phyloP scores from a whole-genome alignment of 2,888 invertebrate genomes.

The Drosophila paramelanica region DNA sequence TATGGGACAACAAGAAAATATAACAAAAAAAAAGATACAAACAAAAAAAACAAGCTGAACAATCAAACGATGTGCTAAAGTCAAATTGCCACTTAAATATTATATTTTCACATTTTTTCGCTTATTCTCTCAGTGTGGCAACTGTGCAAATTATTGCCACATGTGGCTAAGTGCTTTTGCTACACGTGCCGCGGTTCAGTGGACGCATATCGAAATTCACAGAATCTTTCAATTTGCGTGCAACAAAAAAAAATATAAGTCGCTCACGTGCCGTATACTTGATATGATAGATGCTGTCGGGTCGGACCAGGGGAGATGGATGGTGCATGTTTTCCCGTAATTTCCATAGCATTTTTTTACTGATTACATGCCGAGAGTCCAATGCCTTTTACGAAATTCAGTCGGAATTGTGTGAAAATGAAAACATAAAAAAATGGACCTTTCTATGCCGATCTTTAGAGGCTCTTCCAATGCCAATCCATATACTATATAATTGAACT shows the following conservation, averaged over 20 bases:
- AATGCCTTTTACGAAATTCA: not conserved
- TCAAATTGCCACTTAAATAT: slow-evolving; percentile 33
- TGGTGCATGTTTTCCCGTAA: not conserved
- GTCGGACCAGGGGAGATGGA: no score
- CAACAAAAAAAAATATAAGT: slow-evolving; percentile 2
- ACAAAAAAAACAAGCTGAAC: slow-evolving; percentile 36
- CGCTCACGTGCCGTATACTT: slow-evolving; percentile 50
- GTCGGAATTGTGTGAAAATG: slow-evolving; percentile 27
- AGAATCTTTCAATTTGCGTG: slow-evolving; percentile 13
- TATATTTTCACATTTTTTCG: slow-evolving; percentile 7
- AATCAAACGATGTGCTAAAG: slow-evolving; percentile 55
- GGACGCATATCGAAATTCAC: slow-evolving; percentile 20
- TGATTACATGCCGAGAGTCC: slow-evolving; percentile 20
- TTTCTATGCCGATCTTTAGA: not conserved
- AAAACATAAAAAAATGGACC: slow-evolving; percentile 22
- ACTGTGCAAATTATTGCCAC: slow-evolving; percentile 47
- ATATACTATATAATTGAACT: slow-evolving; percentile 30
- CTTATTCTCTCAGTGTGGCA: slow-evolving; percentile 10
- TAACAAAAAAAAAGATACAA: slow-evolving; percentile 1
- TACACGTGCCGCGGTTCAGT: slow-evolving; percentile 29
- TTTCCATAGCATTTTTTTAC: slow-evolving; percentile 25
- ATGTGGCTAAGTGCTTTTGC: not conserved
- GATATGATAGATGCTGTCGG: slow-evolving; percentile 1
- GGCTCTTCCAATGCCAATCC: slow-evolving; percentile 1
- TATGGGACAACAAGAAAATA: slow-evolving; percentile 5